phyloP scores from a whole-genome alignment of 2,888 invertebrate species.

The Lordiphosa andalusiaca region DNA sequence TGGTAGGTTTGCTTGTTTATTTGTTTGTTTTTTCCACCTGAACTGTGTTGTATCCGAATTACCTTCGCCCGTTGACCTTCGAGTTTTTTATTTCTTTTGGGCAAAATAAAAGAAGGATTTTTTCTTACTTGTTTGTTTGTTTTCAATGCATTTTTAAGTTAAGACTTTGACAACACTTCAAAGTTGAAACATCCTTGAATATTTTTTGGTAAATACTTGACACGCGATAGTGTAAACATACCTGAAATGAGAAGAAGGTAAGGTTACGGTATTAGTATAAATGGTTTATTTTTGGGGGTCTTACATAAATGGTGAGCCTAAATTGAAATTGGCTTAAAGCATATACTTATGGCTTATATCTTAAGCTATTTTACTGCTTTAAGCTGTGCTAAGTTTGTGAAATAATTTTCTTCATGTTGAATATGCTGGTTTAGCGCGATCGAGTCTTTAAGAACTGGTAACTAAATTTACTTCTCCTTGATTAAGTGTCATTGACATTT shows the following conservation, averaged over 20 bases:
- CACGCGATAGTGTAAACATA: slow-evolving; percentile 32
- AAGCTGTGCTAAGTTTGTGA: no score
- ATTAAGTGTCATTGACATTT: no score
- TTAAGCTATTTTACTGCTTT: no score
- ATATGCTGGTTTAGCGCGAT: no score
- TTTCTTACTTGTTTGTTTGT: slow-evolving; percentile 48
- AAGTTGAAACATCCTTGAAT: not conserved
- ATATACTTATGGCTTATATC: no score
- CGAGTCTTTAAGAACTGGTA: no score
- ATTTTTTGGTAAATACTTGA: slow-evolving; percentile 6
- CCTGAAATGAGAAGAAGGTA: slow-evolving; percentile 37
- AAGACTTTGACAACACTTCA: slow-evolving; percentile 12
- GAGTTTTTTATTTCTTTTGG: slow-evolving; percentile 35
- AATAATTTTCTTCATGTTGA: no score
- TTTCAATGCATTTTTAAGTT: slow-evolving; percentile 70
- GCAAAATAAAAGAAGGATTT: slow-evolving; percentile 20
- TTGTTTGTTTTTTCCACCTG: slow-evolving; percentile 46
- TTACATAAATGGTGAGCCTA: no score
- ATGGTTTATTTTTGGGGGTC: not conserved
- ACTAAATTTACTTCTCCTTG: no score
- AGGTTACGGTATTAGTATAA: slow-evolving; percentile 6
- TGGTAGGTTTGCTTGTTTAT: slow-evolving; percentile 66
- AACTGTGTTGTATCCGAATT: not conserved
- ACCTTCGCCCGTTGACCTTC: slow-evolving; percentile 62
- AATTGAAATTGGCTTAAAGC: no score